Conservation (phyloP, 2,113 vertebrate genomes). For the Numida meleagris region DNA sequence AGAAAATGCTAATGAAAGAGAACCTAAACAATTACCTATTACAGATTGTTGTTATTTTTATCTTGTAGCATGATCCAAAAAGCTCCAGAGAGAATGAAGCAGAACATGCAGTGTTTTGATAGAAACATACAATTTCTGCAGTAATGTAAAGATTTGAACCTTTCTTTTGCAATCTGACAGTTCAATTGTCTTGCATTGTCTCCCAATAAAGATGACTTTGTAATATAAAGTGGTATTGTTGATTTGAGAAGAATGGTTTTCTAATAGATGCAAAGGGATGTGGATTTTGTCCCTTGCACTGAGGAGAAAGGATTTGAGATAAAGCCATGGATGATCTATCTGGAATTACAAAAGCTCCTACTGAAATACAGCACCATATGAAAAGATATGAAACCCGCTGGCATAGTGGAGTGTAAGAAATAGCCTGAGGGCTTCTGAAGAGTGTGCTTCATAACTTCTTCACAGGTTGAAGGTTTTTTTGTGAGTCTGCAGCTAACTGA, state of each 20-base stretch:
- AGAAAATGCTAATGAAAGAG: not conserved
- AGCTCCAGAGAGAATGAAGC: not conserved
- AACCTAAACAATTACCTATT: not conserved
- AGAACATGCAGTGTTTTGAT: not conserved
- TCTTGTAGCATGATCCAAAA: not conserved
- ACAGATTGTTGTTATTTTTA: not conserved
- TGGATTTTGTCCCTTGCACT: not conserved
- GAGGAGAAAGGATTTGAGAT: slow-evolving; percentile 1
- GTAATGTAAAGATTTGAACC: not conserved
- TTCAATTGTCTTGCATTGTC: not conserved
- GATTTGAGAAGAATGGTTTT: slow-evolving; percentile 9
- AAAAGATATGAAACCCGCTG: not conserved
- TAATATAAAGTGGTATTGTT: not conserved
- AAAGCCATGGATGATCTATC: not conserved
- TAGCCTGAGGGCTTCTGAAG: not conserved
- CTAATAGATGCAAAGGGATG: not conserved
- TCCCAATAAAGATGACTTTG: not conserved
- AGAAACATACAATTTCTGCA: not conserved
- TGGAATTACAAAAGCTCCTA: slow-evolving; percentile 26
- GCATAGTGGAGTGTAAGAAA: not conserved
- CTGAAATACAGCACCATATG: not conserved
- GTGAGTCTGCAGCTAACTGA: not conserved
- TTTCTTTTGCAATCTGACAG: not conserved
- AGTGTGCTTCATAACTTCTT: not conserved
- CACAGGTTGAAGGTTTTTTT: not conserved